Conservation (phyloP, 2,888 invertebrate genomes). For the Phytoseiulus persimilis region DNA sequence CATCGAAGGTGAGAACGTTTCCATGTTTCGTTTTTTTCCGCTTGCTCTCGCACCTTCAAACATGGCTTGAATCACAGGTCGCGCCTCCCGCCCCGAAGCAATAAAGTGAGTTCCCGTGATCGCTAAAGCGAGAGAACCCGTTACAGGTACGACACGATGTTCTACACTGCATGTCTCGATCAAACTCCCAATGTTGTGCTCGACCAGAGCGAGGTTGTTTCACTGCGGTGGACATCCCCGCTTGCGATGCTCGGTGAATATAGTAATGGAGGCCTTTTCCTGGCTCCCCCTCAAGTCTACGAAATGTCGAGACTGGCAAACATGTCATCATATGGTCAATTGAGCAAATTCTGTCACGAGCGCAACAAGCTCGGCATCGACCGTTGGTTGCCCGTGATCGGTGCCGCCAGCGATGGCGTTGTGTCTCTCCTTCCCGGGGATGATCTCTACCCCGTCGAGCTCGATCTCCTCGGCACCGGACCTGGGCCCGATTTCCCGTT, state of each 20-base stretch:
- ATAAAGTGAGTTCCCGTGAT: not conserved
- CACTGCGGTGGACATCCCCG: constrained; percentile 52
- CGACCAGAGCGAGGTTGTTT: constrained; percentile 58
- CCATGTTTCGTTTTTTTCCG: no score
- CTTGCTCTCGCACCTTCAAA: no score
- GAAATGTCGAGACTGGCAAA: constrained; percentile 61
- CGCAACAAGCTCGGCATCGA: constrained; percentile 56
- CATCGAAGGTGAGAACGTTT: constrained; percentile 39
- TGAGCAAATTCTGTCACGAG: constrained; percentile 57
- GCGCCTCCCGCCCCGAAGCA: no score
- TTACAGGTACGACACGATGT: constrained; percentile 62
- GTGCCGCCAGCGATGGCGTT: constrained; percentile 57
- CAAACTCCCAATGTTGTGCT: constrained; percentile 54
- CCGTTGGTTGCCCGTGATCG: constrained; percentile 55
- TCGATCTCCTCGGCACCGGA: constrained; percentile 47
- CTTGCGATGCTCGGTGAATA: constrained; percentile 53
- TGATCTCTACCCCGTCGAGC: constrained; percentile 49
- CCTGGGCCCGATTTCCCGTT: constrained; percentile 43
- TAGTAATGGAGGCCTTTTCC: constrained; percentile 50
- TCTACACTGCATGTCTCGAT: constrained; percentile 61
- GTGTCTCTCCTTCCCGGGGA: constrained; percentile 56
- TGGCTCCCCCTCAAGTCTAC: constrained; percentile 68
- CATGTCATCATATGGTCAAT: constrained; percentile 56
- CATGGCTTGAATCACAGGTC: no score
- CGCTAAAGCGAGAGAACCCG: not conserved